Evolutionary conservation across 2,797 vertebrate species (phyloP).

Genomic region (Acomys russatus): DNA sequence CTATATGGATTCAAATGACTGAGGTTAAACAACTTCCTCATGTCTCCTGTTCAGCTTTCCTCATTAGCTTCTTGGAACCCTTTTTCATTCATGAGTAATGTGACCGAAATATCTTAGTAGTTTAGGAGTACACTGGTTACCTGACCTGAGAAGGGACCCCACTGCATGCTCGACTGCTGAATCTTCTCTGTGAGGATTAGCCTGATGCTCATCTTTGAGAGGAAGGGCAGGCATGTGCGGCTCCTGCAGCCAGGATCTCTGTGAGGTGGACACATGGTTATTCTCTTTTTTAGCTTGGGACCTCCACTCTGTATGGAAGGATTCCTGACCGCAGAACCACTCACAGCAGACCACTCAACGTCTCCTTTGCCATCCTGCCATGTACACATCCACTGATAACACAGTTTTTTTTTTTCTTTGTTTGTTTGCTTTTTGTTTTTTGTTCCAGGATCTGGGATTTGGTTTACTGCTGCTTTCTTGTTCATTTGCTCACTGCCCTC

Average conservation of each 20-base stretch:
- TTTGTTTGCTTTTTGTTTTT: too few species aligned
- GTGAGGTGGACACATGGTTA: background rate
- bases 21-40: background rate
- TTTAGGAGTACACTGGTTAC: too few species aligned
- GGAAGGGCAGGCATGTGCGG: background rate
- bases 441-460: background rate
- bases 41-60: background rate
- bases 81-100: background rate
- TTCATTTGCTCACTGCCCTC: background rate
- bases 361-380: background rate
- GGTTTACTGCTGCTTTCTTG: background rate
- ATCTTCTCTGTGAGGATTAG: background rate
- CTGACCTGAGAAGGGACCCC: background rate
- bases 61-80: background rate
- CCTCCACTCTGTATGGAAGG: background rate
- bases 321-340: background rate
- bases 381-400: background rate
- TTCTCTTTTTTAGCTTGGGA: background rate
- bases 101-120: background rate
- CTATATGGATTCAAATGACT: background rate
- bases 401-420: too few species aligned
- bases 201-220: background rate
- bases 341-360: too few species aligned
- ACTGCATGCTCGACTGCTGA: too few species aligned
- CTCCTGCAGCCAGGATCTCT: background rate